Evolutionary conservation across 1,140 invertebrate genomes (phyloP).

Genomic region (Formica selysi): DNA sequence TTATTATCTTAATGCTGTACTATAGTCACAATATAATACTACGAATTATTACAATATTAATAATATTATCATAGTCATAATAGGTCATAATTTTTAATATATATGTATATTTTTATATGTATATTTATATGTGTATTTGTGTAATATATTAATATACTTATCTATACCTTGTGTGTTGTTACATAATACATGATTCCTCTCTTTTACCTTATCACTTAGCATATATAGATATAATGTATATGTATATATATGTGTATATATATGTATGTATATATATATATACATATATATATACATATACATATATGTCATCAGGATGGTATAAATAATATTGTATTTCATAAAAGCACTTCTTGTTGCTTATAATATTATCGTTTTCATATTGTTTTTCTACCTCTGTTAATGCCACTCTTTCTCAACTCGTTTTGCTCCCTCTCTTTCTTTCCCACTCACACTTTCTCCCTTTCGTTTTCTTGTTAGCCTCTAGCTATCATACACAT

Average conservation of each 20-base stretch:
- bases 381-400: conserved; percentile 78
- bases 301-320: conserved; percentile 80
- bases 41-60: conserved; percentile 82
- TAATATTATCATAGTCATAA: conserved; percentile 82
- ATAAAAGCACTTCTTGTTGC: conserved; percentile 86
- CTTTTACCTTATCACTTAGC: conserved; percentile 76
- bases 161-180: conserved; percentile 78
- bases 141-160: conserved; percentile 83
- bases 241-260: conserved; percentile 70
- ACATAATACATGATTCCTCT: conserved; percentile 81
- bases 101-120: conserved; percentile 76
- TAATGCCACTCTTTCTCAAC: conserved; percentile 55
- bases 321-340: conserved; percentile 86
- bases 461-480: conserved; percentile 10
- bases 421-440: conserved; percentile 12
- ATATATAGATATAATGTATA: conserved; percentile 74
- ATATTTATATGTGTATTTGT: conserved; percentile 77
- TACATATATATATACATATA: conserved; percentile 68
- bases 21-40: conserved; percentile 84
- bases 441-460: conserved; percentile 5
- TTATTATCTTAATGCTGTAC: conserved; percentile 84
- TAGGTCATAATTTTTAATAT: conserved; percentile 73
- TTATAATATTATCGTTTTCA: conserved; percentile 84
- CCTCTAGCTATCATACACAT: not conserved
- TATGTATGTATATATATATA: conserved; percentile 37